These are phyloP conservation scores for Aphaenogaster rudis DNA, from an alignment of 1,140 invertebrate species.

Conservation along the genomic window DNA sequence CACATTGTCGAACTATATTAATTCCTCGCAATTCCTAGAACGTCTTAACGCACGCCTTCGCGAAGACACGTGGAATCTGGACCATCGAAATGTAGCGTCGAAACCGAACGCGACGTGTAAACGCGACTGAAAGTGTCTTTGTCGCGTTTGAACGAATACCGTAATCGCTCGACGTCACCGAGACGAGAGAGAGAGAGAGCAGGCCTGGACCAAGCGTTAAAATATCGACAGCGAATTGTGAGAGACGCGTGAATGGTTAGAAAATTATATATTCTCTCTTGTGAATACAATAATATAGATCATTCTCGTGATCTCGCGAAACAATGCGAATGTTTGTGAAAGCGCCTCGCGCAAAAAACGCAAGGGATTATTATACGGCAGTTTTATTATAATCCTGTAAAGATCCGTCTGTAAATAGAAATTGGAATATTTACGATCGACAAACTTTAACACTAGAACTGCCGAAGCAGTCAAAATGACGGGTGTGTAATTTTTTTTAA, in stretches of 20 bases:
- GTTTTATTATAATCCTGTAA: background rate
- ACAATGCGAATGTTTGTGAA: background rate
- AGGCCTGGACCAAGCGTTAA: constrained; percentile 20
- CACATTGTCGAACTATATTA: constrained; percentile 82
- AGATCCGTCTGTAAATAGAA: background rate
- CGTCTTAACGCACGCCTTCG: constrained; percentile 3
- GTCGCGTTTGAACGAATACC: background rate
- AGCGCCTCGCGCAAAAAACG: background rate
- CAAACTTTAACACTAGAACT: background rate
- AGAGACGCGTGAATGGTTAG: constrained; percentile 8
- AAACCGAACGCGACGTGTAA: background rate
- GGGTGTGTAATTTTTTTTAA: too few relatives aligned
- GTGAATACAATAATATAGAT: background rate
- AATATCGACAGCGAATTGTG: constrained; percentile 1
- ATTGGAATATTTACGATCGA: background rate
- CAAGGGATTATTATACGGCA: background rate
- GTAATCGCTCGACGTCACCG: constrained; percentile 24
- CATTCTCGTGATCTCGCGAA: background rate
- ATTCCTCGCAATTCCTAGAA: constrained; percentile 20
- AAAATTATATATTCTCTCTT: constrained; percentile 26
- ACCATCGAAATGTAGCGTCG: background rate
- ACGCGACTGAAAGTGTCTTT: background rate
- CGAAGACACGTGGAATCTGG: background rate
- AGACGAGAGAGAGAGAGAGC: background rate
- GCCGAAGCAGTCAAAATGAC: too few relatives aligned